Evolutionary conservation across 2,797 vertebrate species (phyloP), one percentile per base, ranked within the genome.

Genomic region (Lacerta agilis): DNA sequence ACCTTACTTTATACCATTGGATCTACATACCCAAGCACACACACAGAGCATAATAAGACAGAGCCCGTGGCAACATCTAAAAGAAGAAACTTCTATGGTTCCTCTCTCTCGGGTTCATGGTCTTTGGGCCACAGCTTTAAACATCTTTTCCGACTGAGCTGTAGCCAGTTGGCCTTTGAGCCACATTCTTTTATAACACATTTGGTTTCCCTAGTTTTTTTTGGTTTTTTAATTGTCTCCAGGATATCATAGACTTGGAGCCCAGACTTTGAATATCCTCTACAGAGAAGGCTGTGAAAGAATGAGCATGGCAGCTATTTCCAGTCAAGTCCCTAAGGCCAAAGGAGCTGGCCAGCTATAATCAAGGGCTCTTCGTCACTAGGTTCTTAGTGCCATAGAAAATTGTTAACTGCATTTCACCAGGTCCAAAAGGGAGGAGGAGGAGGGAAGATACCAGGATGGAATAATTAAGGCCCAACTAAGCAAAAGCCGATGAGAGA

Each of bases 141-240:
- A 79, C 55, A 49, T 43, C 27, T 55, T 87, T 80, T 82, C 71
- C 25, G 6, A 33, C 64, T 58, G 61, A 69, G 17, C 29, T 33
- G 41, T 17, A 69, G 88, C 83, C 67, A 67, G 23, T 27, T 80
- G 76, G 76, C 33, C 69, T 49, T 2, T 79, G 58, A 87, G 61
- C 41, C 27, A 76, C 71, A 58, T 85, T 85, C 77, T 73, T 90
- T 76, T 58, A 43, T 76, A 58, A 87, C 83, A 67, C 5, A 55
- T 80, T 80, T 76, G 41, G 67, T 73, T 67, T 76, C 25, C n/a
- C 1, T n/a, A 17, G 36, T 79, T 69, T 69, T 69, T 69, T 33
- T 33, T 33, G 33, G 33, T 20, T n/a, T 82, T 61, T 87, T 43
- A 33, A 7, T 33, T 71, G 45, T 79, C 75, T 80, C 41, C 45